Evolutionary conservation across 1,140 invertebrate genomes (phyloP), one percentile per base, ranked within the genome.

Genomic region (Agrypnia vestita): DNA sequence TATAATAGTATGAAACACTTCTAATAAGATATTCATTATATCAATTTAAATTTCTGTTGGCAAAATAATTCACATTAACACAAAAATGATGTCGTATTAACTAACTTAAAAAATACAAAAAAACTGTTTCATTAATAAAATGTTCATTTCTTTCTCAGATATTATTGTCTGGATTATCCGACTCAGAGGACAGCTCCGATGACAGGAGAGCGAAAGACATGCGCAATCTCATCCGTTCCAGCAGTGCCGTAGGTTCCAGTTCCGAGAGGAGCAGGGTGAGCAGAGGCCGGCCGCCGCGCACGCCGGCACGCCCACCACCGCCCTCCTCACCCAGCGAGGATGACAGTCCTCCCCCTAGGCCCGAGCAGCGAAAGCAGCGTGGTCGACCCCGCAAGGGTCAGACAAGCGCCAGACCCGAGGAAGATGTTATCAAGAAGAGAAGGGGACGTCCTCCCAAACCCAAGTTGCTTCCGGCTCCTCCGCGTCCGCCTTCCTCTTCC

Each of bases 381-480:
- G 82, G 82, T 17, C 49, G 82, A 43, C 82, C 82, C 19, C 81
- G 78, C 46, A 64, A 64, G 61, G 12, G 25, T 19, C 46, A 61
- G 13, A 43, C 49, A 15, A 25, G 12, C 49, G 19, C 49, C 13
- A 74, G 71, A 12, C 78, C 78, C 35, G 76, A 80, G 46, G 82
- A 81, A 51, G 82, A 82, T 21, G 13, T 71, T 9, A 75, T 80
- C 17, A 83, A 82, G 72, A 76, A 69, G 51, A 80, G 76, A 53
- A 87, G 76, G 85, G 88, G 76, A 82, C 86, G 76, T 43, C 88
- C 87, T 25, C 87, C 87, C 46, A 88, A 88, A n/a, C 85, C 87
- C 43, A 87, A 85, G 21, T 44, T 44, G 59, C 79, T 79, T 3
- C 80, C 80, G 21, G 83, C 87, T 3, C 85, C 87, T 4, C 84